These are phyloP conservation scores for Tricholaema leucomelas DNA, from an alignment of 2,113 vertebrate species.

Conservation along the genomic window DNA sequence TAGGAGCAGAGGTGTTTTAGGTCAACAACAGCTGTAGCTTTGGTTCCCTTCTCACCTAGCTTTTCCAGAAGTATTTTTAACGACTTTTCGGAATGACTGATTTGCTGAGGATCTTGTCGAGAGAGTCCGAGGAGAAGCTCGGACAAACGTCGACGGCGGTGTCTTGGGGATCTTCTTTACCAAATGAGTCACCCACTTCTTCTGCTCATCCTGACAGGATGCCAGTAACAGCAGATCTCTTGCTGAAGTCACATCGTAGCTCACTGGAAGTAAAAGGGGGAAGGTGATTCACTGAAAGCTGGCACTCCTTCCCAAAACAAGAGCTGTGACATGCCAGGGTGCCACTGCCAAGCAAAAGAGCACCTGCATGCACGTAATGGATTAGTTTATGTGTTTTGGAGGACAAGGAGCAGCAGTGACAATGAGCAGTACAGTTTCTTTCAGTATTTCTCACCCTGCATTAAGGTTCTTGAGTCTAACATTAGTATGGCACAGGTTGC, in stretches of 20 bases:
- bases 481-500: neutral
- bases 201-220: conserved; percentile 96
- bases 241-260: conserved; percentile 96
- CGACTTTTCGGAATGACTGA: conserved; percentile 95
- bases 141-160: conserved; percentile 89
- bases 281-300: neutral
- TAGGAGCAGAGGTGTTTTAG: neutral
- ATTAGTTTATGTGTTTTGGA: neutral
- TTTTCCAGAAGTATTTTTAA: conserved; percentile 94
- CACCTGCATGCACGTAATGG: neutral
- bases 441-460: neutral
- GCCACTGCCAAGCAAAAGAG: neutral
- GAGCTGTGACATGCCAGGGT: neutral
- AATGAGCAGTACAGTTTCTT: neutral
- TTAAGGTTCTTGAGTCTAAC: neutral
- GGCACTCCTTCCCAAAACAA: neutral
- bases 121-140: conserved; percentile 91
- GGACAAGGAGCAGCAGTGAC: neutral
- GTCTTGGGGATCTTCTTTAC: conserved; percentile 99
- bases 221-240: conserved; percentile 96
- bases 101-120: conserved; percentile 93
- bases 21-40: neutral
- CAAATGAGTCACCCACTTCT: conserved; percentile 97
- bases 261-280: conserved; percentile 78
- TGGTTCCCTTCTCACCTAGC: conserved; percentile 84